Evolutionary conservation across 2,113 vertebrate species (phyloP), one percentile per base, ranked within the genome.

Genomic region (Himantopus leucocephalus): DNA sequence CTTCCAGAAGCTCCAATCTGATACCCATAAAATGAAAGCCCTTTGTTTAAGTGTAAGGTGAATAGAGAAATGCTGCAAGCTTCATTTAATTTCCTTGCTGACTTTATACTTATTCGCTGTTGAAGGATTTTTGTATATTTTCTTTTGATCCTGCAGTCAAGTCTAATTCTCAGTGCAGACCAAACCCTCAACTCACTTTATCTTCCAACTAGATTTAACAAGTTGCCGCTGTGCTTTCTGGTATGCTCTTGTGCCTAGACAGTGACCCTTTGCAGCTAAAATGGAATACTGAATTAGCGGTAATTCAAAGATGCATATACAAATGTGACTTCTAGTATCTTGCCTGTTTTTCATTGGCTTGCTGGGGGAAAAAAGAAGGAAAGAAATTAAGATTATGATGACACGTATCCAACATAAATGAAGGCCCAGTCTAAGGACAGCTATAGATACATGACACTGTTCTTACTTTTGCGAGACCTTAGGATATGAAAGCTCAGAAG

Each of bases 31-130:
- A 92, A 84, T 16, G 17, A 91, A 89, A 96, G 19, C n/a, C 21
- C 67, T 87, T 89, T 88, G 59, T 86, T 92, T 27, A 75, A 78
- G 27, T 52, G 39, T 48, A 68, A 78, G 39, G 62, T 90, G 82
- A 92, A 35, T 29, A 85, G 35, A 78, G 56, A 95, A 91, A 50
- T 87, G 21, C 70, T 92, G 37, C 77, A 84, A 94, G 86, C 66
- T 82, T 87, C 39, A 53, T 95, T 89, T 95, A 43, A 77, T 94
- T 91, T 94, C 35, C 52, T 94, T 91, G n/a, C 80, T 91, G 90
- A 89, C 80, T 94, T 92, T 77, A 47, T 86, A 37, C 14, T 83
- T 85, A 53, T 9, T 91, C 0, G 1, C 26, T 43, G 14, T 79
- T 86, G 64, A 78, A 92, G 76, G 64, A 52, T 75, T 96, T 95